Evolutionary conservation across 2,888 invertebrate species (phyloP), one percentile per base, ranked within the genome.

Genomic region (Himalopsyche japonica): DNA sequence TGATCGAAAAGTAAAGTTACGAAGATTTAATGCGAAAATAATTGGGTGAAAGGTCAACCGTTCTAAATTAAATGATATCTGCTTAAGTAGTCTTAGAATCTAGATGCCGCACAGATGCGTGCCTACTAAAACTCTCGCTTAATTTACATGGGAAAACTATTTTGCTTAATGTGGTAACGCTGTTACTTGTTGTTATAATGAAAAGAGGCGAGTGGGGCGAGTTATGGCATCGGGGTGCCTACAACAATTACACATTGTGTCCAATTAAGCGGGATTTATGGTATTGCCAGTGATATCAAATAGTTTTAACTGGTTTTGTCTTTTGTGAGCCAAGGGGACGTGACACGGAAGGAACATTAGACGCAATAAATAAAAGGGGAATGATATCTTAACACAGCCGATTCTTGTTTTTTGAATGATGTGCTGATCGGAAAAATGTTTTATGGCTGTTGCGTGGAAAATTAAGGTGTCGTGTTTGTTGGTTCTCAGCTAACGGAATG

Each of bases 191-290:
- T 70, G 70, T 70, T 70, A 70, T 76, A 81, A 81, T 81, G 81
- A 81, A 81, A 81, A 81, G 47, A 37, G 81, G 43, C 81, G 47
- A 81, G 76, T 30, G 48, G 76, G n/a, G 37, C 79, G 7, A 79
- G 70, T 70, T 70, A 70, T 70, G 70, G 70, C 70, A 70, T 70
- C 70, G 70, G 70, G 70, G 70, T 30, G 70, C 70, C 70, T 79
- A 83, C 79, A 80, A 80, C 83, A 70, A 80, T 76, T 78, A 77
- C 49, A 76, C 77, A 78, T 47, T 43, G 79, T 47, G 82, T 48
- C 85, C 80, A 85, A 85, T 85, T 85, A 85, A 32, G 81, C 48
- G 47, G 77, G 82, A 82, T 85, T 82, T 80, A 85, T 85, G 77
- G 37, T 79, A 70, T 70, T 70, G 70, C 70, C 70, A 70, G 70